Conservation (phyloP, 1,140 invertebrate species). For the Hyphantria cunea region DNA sequence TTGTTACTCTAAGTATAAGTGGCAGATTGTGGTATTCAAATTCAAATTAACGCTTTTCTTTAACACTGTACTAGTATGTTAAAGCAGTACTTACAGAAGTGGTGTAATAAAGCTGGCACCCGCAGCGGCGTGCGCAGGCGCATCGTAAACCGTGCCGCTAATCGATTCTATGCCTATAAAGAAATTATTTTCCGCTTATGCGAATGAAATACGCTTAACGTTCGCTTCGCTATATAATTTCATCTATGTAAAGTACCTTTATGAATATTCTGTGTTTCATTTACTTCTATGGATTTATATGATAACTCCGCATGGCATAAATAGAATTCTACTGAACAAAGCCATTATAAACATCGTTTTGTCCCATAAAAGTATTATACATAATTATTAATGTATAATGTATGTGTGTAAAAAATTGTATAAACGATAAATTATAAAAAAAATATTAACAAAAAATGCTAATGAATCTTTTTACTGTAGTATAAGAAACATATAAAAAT, state of each 20-base stretch:
- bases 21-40: not conserved
- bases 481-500: too few species aligned
- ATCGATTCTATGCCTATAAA: conserved; percentile 44
- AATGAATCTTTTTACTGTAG: too few species aligned
- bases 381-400: too few species aligned
- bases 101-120: conserved; percentile 30
- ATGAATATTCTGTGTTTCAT: conserved; percentile 15
- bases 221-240: conserved; percentile 22
- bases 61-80: not conserved
- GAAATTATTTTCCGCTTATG: conserved; percentile 39
- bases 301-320: not conserved
- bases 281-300: conserved; percentile 4
- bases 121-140: conserved; percentile 10
- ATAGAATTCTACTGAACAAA: too few species aligned
- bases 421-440: too few species aligned
- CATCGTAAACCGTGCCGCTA: conserved; percentile 35
- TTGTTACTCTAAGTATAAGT: too few species aligned
- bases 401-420: too few species aligned
- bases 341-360: too few species aligned
- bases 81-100: not conserved
- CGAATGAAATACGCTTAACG: conserved; percentile 27
- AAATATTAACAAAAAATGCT: too few species aligned
- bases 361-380: too few species aligned
- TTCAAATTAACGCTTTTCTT: not conserved
- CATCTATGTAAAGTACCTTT: conserved; percentile 18